Base-by-base conservation (phyloP, 2,888 invertebrate genomes). In the Dermolepida albohirtum region DNA sequence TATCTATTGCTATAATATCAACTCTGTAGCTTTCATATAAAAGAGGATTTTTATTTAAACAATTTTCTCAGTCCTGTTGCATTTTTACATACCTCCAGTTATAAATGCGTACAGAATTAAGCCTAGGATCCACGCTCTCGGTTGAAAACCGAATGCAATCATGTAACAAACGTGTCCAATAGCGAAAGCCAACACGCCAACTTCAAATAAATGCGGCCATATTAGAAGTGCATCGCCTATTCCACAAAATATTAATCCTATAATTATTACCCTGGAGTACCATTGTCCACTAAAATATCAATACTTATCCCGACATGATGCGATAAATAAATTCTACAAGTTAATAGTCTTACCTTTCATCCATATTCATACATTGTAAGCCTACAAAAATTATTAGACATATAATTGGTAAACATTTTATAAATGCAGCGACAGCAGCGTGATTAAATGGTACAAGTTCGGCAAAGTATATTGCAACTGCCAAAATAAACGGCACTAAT, bases 361-460 rank as follows among this genome's bases (percentile, higher is more conserved):
- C 34, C 12, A 89, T 84, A 79, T 87, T 87, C 85, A 90, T 89
- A 66, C 91, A 91, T 79, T 93, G 91, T 43, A 92, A 85, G 51
- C 93, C 80, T 52, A 95, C 91, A 79, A 94, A 93, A 47, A 92
- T 82, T 81, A 93, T 89, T 71, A 97, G 88, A 72, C 93, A 92
- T 73, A 94, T 83, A 75, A 96, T 90, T 62, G 97, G 97, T 76
- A 95, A 88, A 83, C 95, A 95, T 87, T 97, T 97, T 78, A 94
- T 86, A 69, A 91, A 55, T 41, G 55, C 55, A 12, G 40, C 17
- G 11, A 14, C 17, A 41, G 12, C 22, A 22, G 22, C n/a, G 1
- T 17, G 39, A 22, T 41, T 14, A 1, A 5, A n/a, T 41, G 55
- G 55, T 7, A 55, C 12, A 11, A 41, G 10, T 17, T 55, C n/a